Evolutionary conservation across 92 coral and sea anemone genomes (phyloP).

Genomic region (Zoanthus gigantus): DNA sequence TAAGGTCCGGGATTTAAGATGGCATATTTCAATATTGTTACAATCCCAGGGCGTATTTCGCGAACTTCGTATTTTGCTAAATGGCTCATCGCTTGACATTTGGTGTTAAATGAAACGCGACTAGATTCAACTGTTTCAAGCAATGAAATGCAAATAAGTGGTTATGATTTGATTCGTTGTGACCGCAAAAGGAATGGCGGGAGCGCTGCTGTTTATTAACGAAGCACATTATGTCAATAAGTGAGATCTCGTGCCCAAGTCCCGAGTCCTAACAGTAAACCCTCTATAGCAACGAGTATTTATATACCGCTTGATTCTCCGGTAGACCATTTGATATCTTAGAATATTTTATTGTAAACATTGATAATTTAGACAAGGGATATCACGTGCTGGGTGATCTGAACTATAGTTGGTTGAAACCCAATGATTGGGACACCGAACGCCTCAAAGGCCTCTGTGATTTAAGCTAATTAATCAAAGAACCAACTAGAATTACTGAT

Average conservation of each 20-base stretch:
- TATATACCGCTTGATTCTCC: background rate
- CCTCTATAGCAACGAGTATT: background rate
- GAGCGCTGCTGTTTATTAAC: background rate
- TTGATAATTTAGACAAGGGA: background rate
- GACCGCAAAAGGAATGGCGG: background rate
- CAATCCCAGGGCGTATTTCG: background rate
- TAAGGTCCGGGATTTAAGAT: background rate
- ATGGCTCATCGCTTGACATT: background rate
- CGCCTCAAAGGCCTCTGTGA: background rate
- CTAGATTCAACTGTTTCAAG: background rate
- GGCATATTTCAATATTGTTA: background rate
- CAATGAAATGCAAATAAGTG: background rate
- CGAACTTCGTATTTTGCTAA: background rate
- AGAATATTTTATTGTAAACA: background rate
- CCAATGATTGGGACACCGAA: background rate
- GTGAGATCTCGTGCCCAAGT: background rate
- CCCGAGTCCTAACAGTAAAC: background rate
- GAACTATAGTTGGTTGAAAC: background rate
- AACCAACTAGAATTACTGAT: too few relatives aligned
- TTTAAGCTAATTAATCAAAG: too few relatives aligned
- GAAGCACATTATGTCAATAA: background rate
- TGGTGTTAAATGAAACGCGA: background rate
- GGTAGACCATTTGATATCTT: background rate
- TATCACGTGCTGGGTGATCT: background rate
- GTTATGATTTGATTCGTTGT: background rate